phyloP scores from a whole-genome alignment of 1,140 invertebrate genomes.

The Ceratina australensis region DNA sequence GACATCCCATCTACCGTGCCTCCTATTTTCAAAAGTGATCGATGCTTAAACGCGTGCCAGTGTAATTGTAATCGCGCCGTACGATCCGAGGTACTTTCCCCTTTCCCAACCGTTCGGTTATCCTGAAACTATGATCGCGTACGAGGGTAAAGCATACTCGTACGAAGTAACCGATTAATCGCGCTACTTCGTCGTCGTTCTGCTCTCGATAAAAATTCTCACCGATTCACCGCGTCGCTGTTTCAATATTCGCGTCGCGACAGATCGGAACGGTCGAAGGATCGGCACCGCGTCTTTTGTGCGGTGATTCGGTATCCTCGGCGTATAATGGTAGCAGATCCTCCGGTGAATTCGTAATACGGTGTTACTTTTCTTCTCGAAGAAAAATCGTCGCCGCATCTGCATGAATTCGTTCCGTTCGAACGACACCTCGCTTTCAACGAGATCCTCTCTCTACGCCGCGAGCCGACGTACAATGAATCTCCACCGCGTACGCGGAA shows the following conservation, averaged over 20 bases:
- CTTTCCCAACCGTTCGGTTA: too few species aligned
- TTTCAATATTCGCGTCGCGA: too few species aligned
- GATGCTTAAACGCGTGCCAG: constrained; percentile 23
- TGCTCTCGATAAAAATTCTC: too few species aligned
- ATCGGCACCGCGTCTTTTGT: constrained; percentile 52
- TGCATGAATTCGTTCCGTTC: constrained; percentile 70
- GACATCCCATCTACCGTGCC: constrained; percentile 26
- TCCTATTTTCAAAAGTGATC: constrained; percentile 13
- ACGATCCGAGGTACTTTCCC: too few species aligned
- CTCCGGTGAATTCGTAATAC: constrained; percentile 73
- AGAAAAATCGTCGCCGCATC: constrained; percentile 56
- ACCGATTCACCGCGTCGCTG: too few species aligned
- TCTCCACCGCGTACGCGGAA: constrained; percentile 30
- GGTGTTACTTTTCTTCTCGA: constrained; percentile 61
- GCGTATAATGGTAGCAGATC: constrained; percentile 72
- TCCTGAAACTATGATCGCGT: too few species aligned
- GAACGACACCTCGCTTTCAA: constrained; percentile 53
- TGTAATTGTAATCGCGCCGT: not conserved
- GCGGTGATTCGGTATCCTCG: constrained; percentile 68
- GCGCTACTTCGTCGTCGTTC: too few species aligned
- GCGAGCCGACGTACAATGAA: constrained; percentile 37
- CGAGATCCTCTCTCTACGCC: constrained; percentile 13
- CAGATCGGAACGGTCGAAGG: too few species aligned
- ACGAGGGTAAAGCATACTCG: too few species aligned
- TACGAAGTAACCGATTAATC: too few species aligned